Evolutionary conservation across 2,797 vertebrate genomes (phyloP).

Genomic region (Gymnoscopelus microlampas): DNA sequence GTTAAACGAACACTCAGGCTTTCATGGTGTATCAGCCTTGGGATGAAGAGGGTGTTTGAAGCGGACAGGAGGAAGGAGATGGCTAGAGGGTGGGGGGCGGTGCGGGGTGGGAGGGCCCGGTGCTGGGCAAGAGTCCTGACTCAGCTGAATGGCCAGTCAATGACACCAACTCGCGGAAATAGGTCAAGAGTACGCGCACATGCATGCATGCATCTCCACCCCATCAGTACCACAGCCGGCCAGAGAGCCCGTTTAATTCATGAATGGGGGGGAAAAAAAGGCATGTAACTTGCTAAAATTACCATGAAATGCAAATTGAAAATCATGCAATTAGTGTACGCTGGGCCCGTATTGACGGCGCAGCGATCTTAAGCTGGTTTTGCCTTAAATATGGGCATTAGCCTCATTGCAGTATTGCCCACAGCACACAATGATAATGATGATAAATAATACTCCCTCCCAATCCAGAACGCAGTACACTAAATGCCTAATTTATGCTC

Average conservation of each 20-base stretch:
- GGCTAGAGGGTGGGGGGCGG: background rate
- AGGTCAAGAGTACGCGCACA: constrained; percentile 44
- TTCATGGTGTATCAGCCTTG: constrained; percentile 26
- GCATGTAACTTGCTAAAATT: constrained; percentile 28
- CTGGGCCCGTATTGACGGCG: constrained; percentile 20
- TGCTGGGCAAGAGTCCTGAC: constrained; percentile 46
- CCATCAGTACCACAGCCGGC: constrained; percentile 22
- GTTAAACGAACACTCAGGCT: no score
- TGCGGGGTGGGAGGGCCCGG: background rate
- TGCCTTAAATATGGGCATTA: constrained; percentile 51
- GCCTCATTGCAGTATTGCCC: constrained; percentile 19
- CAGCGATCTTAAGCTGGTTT: constrained; percentile 39
- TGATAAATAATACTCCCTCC: constrained; percentile 59
- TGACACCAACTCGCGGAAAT: constrained; percentile 46
- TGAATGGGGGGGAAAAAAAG: constrained; percentile 13
- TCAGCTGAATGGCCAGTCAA: constrained; percentile 48
- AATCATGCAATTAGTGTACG: constrained; percentile 46
- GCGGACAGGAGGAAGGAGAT: constrained; percentile 25
- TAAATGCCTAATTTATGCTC: no score
- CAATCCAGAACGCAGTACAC: background rate
- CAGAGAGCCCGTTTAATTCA: constrained; percentile 35
- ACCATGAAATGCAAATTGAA: constrained; percentile 55
- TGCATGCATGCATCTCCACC: constrained; percentile 14
- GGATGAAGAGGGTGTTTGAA: constrained; percentile 54
- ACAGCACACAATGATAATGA: constrained; percentile 53